Conservation (phyloP, 2,888 invertebrate species). For the Pseudoips prasinana region DNA sequence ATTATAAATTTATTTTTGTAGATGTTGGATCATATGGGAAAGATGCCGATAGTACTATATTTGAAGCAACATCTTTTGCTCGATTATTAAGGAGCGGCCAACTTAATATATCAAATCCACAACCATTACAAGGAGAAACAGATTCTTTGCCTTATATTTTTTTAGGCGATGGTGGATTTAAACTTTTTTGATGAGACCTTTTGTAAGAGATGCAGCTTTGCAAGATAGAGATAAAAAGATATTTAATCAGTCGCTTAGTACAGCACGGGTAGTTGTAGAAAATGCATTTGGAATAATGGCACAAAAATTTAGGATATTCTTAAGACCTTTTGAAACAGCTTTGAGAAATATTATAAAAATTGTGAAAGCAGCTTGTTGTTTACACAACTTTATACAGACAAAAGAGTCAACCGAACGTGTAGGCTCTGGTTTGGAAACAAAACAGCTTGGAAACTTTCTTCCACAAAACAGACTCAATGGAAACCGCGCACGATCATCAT, state of each 20-base stretch:
- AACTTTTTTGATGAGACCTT: conserved; percentile 19
- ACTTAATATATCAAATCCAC: conserved; percentile 11
- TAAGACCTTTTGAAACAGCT: conserved; percentile 6
- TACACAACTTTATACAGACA: conserved; percentile 15
- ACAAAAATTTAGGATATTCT: conserved; percentile 16
- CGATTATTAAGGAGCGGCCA: conserved; percentile 7
- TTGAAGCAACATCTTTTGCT: conserved; percentile 5
- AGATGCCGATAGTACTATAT: conserved; percentile 10
- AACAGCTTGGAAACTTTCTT: conserved; percentile 15
- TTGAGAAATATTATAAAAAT: conserved; percentile 6
- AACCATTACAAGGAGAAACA: conserved; percentile 7
- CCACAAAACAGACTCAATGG: conserved; percentile 13
- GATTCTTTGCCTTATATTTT: conserved; percentile 1
- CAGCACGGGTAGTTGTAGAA: conserved; percentile 17
- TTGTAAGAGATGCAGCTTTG: conserved; percentile 13
- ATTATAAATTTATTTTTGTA: neutral
- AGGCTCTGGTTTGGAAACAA: conserved; percentile 12
- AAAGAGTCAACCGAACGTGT: conserved; percentile 12
- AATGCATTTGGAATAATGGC: conserved; percentile 19
- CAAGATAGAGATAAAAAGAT: conserved; percentile 14
- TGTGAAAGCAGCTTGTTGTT: conserved; percentile 18
- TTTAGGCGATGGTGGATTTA: neutral
- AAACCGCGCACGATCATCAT: conserved; percentile 7
- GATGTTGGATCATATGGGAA: conserved; percentile 2
- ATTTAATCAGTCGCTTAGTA: conserved; percentile 18